A percentile compares a stretch with the other conserved stretches of the same genome.
phyloP scores from a whole-genome alignment of 2,888 invertebrate genomes.

The Amphipyra tragopoginis region DNA sequence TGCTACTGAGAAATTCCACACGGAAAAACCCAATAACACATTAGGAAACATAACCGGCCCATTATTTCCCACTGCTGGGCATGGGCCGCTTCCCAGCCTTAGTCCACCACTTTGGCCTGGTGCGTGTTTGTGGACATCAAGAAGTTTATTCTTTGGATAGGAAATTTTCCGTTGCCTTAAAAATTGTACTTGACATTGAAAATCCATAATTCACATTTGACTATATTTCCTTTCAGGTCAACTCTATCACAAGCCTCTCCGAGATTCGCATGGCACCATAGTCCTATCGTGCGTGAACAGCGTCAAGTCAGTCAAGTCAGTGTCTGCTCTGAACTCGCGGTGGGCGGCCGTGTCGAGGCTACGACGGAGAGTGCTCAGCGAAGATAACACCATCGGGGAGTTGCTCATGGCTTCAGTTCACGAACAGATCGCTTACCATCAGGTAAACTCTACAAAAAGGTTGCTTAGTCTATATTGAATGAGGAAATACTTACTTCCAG shows the following conservation, averaged over 20 bases:
- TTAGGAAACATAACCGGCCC: no score
- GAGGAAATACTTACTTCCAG: no score
- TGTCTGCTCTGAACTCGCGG: constrained; percentile 96
- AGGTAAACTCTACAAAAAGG: constrained; percentile 71
- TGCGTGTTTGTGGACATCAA: no score
- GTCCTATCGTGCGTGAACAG: constrained; percentile 96
- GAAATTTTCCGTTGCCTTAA: no score
- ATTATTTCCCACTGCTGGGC: no score
- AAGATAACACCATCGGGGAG: constrained; percentile 94
- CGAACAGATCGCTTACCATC: constrained; percentile 92
- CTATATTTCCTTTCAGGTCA: constrained; percentile 90
- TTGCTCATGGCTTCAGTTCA: constrained; percentile 96
- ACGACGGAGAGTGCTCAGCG: constrained; percentile 93
- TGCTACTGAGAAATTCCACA: no score
- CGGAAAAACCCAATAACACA: no score
- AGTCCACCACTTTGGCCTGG: no score
- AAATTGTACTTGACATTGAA: no score
- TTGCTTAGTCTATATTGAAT: no score
- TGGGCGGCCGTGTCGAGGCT: constrained; percentile 97
- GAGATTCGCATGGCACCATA: constrained; percentile 96
- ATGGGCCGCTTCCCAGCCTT: no score
- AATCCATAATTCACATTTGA: neutral
- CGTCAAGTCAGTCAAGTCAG: constrained; percentile 94
- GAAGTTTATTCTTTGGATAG: no score
- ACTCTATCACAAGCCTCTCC: constrained; percentile 96